These are phyloP conservation scores for Lacerta agilis DNA, from an alignment of 2,797 vertebrate species.

Conservation along the genomic window DNA sequence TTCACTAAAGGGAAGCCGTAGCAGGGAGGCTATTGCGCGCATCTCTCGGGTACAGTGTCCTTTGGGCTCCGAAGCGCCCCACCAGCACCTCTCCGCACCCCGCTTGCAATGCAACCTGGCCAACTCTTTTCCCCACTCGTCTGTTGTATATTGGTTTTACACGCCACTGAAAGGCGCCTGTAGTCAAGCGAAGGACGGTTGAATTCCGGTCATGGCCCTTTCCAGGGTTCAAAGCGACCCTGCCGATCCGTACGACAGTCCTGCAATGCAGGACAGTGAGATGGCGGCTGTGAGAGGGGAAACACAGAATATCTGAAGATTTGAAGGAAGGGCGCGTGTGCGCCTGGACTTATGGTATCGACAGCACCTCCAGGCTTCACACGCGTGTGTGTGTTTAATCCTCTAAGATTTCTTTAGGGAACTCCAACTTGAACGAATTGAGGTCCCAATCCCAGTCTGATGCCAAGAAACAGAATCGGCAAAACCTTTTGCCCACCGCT, in stretches of 20 bases:
- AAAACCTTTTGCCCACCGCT: background rate
- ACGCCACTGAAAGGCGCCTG: background rate
- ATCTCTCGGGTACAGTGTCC: background rate
- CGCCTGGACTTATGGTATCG: no score
- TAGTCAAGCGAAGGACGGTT: background rate
- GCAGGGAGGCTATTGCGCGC: background rate
- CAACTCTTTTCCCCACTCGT: background rate
- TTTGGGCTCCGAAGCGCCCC: no score
- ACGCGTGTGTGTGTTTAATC: no score
- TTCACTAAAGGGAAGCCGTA: background rate
- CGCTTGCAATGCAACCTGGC: no score
- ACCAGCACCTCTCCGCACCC: no score
- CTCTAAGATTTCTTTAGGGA: no score
- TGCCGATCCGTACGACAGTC: background rate
- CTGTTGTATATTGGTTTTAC: background rate
- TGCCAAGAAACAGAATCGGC: background rate
- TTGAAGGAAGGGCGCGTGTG: background rate
- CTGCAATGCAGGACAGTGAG: background rate
- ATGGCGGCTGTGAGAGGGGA: no score
- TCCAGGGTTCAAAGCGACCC: background rate
- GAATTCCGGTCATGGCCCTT: background rate
- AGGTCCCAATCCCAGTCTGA: background rate
- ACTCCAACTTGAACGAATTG: background rate
- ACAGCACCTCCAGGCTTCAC: no score
- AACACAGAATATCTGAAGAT: background rate